Percentiles rank a stretch among this genome's conserved stretches.
Evolutionary conservation across 2,113 vertebrate species (phyloP).

Genomic region (Aptenodytes forsteri): DNA sequence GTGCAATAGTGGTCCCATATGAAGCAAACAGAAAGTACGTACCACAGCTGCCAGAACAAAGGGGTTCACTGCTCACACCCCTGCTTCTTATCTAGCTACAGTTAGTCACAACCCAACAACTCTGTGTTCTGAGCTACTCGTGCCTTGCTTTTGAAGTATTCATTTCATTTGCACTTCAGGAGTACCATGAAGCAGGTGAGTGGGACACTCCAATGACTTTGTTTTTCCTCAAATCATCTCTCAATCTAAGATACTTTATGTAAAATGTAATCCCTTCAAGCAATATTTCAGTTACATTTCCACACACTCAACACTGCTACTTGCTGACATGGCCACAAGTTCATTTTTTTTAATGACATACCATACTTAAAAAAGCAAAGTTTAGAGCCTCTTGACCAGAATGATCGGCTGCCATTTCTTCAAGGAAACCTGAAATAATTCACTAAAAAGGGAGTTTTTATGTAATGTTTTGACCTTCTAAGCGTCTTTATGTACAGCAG

Average conservation of each 20-base stretch:
- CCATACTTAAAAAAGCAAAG: not conserved
- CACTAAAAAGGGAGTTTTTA: not conserved
- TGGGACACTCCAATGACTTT: not conserved
- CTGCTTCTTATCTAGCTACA: not conserved
- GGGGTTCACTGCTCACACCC: not conserved
- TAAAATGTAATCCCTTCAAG: not conserved
- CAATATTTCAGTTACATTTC: not conserved
- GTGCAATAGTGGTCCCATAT: fast-evolving
- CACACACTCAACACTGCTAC: not conserved
- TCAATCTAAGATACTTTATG: not conserved
- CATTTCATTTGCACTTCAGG: not conserved
- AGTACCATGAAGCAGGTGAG: not conserved
- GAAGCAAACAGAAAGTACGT: not conserved
- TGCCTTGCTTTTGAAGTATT: not conserved
- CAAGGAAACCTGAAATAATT: not conserved
- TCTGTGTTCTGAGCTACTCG: not conserved
- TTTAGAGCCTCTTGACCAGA: not conserved
- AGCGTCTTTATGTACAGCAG: not conserved
- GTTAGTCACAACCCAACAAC: not conserved
- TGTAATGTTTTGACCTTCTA: not conserved
- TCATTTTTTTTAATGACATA: not conserved
- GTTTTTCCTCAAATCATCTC: not conserved
- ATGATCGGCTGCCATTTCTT: not conserved
- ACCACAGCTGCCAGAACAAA: not conserved
- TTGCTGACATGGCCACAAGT: not conserved